These are phyloP conservation scores for Aphelinus certus DNA, from an alignment of 1,140 invertebrate species.

Conservation along the genomic window DNA sequence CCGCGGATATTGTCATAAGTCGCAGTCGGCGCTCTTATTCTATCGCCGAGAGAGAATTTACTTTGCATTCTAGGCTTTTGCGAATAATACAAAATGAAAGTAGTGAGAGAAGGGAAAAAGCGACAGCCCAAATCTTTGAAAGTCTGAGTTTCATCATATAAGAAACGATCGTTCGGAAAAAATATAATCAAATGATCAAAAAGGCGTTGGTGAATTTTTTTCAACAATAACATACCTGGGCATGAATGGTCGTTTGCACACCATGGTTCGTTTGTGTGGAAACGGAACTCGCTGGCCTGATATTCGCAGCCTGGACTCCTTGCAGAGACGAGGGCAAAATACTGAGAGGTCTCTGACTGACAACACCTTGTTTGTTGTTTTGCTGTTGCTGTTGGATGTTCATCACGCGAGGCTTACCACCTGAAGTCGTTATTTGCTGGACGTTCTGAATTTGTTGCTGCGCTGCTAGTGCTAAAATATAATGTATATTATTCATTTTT, in stretches of 20 bases:
- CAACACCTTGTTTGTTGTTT: constrained; percentile 64
- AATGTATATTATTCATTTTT: too few species aligned
- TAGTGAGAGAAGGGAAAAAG: too few species aligned
- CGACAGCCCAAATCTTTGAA: too few species aligned
- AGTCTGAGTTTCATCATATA: too few species aligned
- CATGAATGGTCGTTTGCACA: constrained; percentile 67
- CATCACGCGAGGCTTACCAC: constrained; percentile 65
- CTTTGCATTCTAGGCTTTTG: too few species aligned
- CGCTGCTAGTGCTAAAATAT: constrained; percentile 58
- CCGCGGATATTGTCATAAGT: too few species aligned
- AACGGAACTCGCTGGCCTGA: constrained; percentile 79
- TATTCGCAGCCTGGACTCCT: constrained; percentile 65
- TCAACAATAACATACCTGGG: constrained; percentile 17
- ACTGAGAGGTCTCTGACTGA: constrained; percentile 69
- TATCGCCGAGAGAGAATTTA: too few species aligned
- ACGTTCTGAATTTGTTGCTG: constrained; percentile 68
- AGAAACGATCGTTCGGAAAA: too few species aligned
- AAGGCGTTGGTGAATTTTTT: neutral
- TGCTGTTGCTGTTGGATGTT: constrained; percentile 67
- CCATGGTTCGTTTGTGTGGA: constrained; percentile 80
- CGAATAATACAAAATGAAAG: too few species aligned
- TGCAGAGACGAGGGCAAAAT: constrained; percentile 73
- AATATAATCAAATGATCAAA: too few species aligned
- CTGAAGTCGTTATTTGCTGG: constrained; percentile 58
- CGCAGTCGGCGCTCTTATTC: too few species aligned